Base-by-base conservation (phyloP, 2,797 vertebrate species). In the Oophaga sylvatica region DNA sequence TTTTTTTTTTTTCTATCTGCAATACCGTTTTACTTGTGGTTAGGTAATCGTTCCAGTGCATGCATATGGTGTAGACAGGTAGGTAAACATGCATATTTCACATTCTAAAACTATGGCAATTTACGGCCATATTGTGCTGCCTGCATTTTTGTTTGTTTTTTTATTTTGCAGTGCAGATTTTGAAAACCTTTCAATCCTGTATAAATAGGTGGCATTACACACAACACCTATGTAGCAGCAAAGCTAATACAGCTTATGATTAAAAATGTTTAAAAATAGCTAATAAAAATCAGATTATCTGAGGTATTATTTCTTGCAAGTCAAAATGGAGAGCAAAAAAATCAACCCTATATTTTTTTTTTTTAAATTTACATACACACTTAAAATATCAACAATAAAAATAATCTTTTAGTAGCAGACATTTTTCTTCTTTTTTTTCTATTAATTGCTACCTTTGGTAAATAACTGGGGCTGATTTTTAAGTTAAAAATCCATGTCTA, bases 161-260 rank as follows among this genome's bases (percentile, higher is more conserved):
- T 35, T 35, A 35, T n/a, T 94, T 92, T 91, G 94, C 91, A 95
- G 95, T 95, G 95, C 95, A 96, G 95, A 94, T 93, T 95, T 93
- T 96, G 93, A 94, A 94, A 95, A 90, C 84, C 96, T 95, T 92
- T 96, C 94, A 95, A 96, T 97, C 96, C 95, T 94, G 95, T 94
- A 96, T 96, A 95, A 96, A 96, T 96, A 96, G 96, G 96, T 95
- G 96, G 95, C 96, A 96, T 98, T 96, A 95, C 96, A 96, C 97
- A 97, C 96, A 97, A 97, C 96, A 96, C 96, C 95, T 97, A 97
- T 96, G 96, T 98, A 99, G 98, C 98, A 99, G 98, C 98, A 96
- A 97, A 97, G 97, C 97, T 97, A 96, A 96, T 97, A 96, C 96
- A 98, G 97, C 97, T 98, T 96, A 95, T 97, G 95, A 96, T 97